A percentile compares a stretch with the other conserved stretches of the same genome.
phyloP scores from a whole-genome alignment of 1,140 invertebrate genomes.

The Orchesella cincta region DNA sequence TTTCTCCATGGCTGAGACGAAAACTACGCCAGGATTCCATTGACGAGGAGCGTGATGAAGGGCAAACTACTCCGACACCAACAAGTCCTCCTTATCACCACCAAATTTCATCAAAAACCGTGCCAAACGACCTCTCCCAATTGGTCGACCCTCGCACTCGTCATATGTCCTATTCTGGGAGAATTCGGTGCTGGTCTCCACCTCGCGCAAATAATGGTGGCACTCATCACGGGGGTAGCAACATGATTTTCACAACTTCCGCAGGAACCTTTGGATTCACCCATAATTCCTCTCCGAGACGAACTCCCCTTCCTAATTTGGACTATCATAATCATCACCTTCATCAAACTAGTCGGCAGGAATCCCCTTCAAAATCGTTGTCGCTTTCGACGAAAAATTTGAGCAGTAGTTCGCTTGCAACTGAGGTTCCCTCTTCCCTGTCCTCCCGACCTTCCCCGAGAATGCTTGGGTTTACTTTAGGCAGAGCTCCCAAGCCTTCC shows the following conservation, averaged over 20 bases:
- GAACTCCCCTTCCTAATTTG: neutral
- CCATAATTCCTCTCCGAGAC: neutral
- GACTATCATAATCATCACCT: neutral
- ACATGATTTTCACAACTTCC: too few relatives aligned
- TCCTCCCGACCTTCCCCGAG: neutral
- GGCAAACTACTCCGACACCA: neutral
- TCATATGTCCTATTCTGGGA: constrained; percentile 57
- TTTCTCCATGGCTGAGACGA: constrained; percentile 66
- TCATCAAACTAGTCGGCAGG: neutral
- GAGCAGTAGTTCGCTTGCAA: too few relatives aligned
- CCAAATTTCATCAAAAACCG: neutral
- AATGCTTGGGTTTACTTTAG: neutral
- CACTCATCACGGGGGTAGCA: neutral
- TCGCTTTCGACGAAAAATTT: neutral
- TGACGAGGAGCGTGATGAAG: constrained; percentile 60
- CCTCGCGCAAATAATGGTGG: constrained; percentile 4
- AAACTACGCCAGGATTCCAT: constrained; percentile 66
- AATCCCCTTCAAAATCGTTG: neutral
- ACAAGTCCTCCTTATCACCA: neutral
- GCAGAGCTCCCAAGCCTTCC: neutral
- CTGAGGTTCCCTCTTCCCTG: neutral
- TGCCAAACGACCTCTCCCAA: constrained; percentile 54
- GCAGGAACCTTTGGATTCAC: too few relatives aligned
- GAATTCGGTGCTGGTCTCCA: constrained; percentile 50
- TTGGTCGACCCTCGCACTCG: constrained; percentile 58